Evolutionary conservation across 2,113 vertebrate genomes (phyloP).

Genomic region (Sinosuthora webbiana): DNA sequence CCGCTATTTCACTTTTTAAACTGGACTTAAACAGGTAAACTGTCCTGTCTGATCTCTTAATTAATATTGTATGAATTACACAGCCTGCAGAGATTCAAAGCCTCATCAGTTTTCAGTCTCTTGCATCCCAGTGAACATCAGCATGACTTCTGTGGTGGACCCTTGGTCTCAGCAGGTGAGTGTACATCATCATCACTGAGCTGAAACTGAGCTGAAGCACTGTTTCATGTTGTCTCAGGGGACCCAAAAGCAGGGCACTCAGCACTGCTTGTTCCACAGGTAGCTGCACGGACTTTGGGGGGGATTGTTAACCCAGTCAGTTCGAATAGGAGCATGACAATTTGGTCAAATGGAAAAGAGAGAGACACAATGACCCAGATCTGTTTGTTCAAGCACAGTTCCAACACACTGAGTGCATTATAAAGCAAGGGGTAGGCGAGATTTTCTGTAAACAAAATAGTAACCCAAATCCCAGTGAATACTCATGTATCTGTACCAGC

Average conservation of each 20-base stretch:
- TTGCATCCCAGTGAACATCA: not conserved
- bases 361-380: not conserved
- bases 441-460: not conserved
- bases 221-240: not conserved
- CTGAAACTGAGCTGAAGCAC: fast-evolving
- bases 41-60: not conserved
- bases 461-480: not conserved
- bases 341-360: not conserved
- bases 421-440: not conserved
- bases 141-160: not conserved
- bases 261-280: not conserved
- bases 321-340: not conserved
- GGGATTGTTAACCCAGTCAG: not conserved
- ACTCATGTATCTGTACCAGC: not conserved
- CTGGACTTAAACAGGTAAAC: not conserved
- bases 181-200: not conserved
- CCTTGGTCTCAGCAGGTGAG: not conserved
- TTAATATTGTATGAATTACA: not conserved
- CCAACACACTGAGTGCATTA: not conserved
- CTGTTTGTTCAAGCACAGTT: not conserved
- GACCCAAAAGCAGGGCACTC: not conserved
- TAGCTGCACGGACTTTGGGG: not conserved
- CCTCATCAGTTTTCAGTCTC: not conserved
- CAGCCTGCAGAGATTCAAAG: not conserved
- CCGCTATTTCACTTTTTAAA: not conserved